Conservation (phyloP, 2,113 vertebrate species). For the Heterotis niloticus region DNA sequence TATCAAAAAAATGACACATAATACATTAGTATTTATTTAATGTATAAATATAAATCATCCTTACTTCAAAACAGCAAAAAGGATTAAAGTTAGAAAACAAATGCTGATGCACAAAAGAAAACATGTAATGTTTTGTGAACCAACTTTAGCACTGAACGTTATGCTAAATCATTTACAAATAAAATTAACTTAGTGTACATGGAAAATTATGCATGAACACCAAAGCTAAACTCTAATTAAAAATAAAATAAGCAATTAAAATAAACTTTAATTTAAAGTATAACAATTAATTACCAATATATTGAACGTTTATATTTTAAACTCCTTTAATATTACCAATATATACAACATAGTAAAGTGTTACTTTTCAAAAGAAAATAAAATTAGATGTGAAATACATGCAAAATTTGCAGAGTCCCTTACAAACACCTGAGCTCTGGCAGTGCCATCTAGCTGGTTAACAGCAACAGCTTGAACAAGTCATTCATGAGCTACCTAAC, state of each 20-base stretch:
- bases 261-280: no score
- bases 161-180: neutral
- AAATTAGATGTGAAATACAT: neutral
- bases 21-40: no score
- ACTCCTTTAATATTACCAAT: no score
- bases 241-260: no score
- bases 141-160: neutral
- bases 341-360: no score
- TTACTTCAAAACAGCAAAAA: neutral
- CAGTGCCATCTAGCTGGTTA: neutral
- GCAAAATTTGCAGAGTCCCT: slow-evolving; percentile 15
- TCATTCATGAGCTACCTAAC: neutral
- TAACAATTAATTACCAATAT: no score
- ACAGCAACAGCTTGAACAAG: slow-evolving; percentile 4
- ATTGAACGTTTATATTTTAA: no score
- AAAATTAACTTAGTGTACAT: no score
- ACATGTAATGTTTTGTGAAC: neutral
- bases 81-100: neutral
- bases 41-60: neutral
- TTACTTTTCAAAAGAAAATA: neutral
- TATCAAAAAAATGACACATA: no score
- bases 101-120: no score
- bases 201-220: no score
- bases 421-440: neutral
- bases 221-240: no score